Conservation (phyloP, 2,888 invertebrate species). For the Harpagoxenus sublaevis region DNA sequence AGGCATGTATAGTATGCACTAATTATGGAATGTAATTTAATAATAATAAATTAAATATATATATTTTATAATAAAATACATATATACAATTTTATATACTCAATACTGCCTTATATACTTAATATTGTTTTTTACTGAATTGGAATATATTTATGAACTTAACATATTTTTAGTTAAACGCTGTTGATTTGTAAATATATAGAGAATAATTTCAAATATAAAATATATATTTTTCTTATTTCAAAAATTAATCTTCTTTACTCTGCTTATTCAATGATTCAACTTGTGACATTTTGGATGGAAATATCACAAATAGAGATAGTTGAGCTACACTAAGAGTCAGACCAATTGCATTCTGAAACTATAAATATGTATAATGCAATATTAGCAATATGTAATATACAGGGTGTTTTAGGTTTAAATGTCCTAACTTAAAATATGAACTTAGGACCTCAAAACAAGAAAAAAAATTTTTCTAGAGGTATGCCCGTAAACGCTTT, state of each 20-base stretch:
- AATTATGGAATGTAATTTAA: too few species aligned
- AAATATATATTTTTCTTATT: neutral
- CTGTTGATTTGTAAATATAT: neutral
- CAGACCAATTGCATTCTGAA: slow-evolving; percentile 91
- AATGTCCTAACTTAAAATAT: too few species aligned
- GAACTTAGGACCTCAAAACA: too few species aligned
- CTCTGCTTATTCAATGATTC: slow-evolving; percentile 33
- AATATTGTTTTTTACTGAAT: neutral
- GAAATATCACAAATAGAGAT: slow-evolving; percentile 90
- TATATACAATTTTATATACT: too few species aligned
- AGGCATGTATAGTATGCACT: too few species aligned
- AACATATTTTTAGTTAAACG: neutral
- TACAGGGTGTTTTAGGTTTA: too few species aligned
- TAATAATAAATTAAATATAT: too few species aligned
- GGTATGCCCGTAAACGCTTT: too few species aligned
- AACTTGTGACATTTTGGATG: slow-evolving; percentile 83
- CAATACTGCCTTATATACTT: neutral
- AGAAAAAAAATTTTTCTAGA: too few species aligned
- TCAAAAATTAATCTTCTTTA: slow-evolving; percentile 57
- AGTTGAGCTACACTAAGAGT: slow-evolving; percentile 89
- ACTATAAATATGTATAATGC: slow-evolving; percentile 86
- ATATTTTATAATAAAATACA: too few species aligned
- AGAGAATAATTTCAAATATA: neutral
- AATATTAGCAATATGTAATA: neutral
- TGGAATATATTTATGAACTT: neutral